Evolutionary conservation across 2,113 vertebrate genomes (phyloP).

Genomic region (Elaphurus davidianus): DNA sequence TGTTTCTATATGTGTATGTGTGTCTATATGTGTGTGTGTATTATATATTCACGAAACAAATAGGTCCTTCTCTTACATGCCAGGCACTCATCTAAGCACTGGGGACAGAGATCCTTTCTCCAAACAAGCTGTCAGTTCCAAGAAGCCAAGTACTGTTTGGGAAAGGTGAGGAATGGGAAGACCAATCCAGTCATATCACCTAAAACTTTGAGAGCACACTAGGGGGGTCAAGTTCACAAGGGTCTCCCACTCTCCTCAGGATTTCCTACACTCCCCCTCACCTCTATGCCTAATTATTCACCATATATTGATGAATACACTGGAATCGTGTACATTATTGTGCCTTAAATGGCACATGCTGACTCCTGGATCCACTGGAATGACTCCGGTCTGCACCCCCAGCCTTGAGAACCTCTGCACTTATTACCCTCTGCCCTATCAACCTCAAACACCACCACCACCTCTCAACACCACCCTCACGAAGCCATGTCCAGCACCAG

Average conservation of each 20-base stretch:
- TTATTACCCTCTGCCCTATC: fast-evolving
- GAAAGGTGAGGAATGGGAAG: background rate
- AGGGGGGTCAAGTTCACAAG: background rate
- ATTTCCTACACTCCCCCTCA: background rate
- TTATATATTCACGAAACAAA: background rate
- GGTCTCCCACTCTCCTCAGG: background rate
- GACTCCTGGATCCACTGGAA: background rate
- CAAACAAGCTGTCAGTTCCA: background rate
- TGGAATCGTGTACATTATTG: background rate
- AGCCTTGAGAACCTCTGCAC: background rate
- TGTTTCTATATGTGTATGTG: too few species aligned
- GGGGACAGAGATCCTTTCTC: background rate
- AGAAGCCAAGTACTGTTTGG: background rate
- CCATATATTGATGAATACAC: background rate
- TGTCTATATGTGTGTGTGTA: background rate
- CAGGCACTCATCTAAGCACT: background rate
- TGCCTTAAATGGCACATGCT: background rate
- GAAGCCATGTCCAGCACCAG: background rate
- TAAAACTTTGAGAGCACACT: background rate
- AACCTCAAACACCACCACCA: too few species aligned
- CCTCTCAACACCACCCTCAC: background rate
- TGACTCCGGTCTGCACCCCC: background rate
- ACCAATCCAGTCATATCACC: background rate
- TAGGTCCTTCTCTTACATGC: background rate
- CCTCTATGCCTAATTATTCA: background rate